phyloP scores from a whole-genome alignment of 2,888 invertebrate species.

The Heteromyza rotundicornis region DNA sequence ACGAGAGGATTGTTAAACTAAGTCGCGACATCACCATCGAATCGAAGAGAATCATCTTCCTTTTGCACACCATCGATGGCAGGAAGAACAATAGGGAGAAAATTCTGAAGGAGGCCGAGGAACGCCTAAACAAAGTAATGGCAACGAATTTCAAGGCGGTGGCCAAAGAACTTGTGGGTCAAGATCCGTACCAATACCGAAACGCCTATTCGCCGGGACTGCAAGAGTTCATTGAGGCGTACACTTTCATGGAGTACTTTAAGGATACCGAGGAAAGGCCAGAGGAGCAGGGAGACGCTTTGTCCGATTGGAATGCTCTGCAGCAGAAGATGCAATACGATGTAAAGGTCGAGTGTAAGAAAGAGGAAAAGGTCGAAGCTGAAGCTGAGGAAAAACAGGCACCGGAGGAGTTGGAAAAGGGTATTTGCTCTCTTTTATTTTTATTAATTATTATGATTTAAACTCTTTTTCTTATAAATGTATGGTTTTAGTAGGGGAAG shows the following conservation, averaged over 20 bases:
- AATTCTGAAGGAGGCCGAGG: conserved; percentile 70
- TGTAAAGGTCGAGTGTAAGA: conserved; percentile 13
- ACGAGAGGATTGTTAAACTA: conserved; percentile 82
- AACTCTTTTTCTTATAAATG: too few relatives aligned
- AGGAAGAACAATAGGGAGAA: conserved; percentile 66
- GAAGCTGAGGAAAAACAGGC: conserved; percentile 3
- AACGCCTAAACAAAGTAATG: conserved; percentile 70
- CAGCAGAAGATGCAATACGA: conserved; percentile 66
- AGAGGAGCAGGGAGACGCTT: conserved; percentile 42
- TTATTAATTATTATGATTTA: too few relatives aligned
- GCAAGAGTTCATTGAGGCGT: conserved; percentile 86
- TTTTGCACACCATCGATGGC: conserved; percentile 75
- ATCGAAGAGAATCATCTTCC: conserved; percentile 87
- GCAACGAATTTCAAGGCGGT: conserved; percentile 68
- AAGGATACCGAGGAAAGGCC: conserved; percentile 52
- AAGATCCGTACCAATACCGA: conserved; percentile 74
- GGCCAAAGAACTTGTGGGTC: conserved; percentile 74
- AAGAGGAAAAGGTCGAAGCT: conserved; percentile 20
- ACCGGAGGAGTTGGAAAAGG: background rate
- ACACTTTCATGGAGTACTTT: conserved; percentile 77
- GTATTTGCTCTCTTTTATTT: background rate
- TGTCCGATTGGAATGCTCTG: conserved; percentile 70
- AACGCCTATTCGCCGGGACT: conserved; percentile 72
- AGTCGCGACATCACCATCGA: conserved; percentile 87
- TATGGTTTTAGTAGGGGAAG: conserved; percentile 2